Conservation (phyloP, 2,113 vertebrate genomes). For the Catharus fuscescens region DNA sequence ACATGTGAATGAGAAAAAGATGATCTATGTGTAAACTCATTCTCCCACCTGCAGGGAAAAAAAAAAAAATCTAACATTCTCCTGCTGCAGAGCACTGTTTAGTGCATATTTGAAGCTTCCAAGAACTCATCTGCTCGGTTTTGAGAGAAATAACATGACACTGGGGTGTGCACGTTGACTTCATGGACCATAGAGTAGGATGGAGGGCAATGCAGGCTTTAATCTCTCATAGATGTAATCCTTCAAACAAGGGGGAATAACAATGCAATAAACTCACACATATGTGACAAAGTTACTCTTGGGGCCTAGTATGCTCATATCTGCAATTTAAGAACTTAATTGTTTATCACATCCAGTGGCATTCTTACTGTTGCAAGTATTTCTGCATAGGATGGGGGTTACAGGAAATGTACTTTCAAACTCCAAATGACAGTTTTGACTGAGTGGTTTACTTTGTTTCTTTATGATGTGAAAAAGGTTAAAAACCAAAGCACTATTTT, state of each 20-base stretch:
- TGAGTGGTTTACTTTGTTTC: background rate
- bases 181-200: background rate
- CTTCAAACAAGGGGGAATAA: background rate
- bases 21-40: background rate
- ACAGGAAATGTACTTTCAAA: background rate
- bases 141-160: background rate
- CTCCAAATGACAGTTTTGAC: background rate
- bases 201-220: background rate
- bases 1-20: background rate
- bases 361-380: background rate
- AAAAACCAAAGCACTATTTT: background rate
- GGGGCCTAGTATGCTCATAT: fast-evolving
- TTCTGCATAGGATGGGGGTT: background rate
- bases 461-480: background rate
- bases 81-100: background rate
- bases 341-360: background rate
- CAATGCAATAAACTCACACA: background rate
- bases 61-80: background rate
- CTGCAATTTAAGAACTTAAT: background rate
- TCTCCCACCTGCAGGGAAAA: background rate
- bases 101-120: background rate
- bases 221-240: background rate
- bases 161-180: background rate
- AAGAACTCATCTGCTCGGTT: background rate
- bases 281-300: background rate